phyloP scores from a whole-genome alignment of 1,140 invertebrate species.

The Drosophila sproati region DNA sequence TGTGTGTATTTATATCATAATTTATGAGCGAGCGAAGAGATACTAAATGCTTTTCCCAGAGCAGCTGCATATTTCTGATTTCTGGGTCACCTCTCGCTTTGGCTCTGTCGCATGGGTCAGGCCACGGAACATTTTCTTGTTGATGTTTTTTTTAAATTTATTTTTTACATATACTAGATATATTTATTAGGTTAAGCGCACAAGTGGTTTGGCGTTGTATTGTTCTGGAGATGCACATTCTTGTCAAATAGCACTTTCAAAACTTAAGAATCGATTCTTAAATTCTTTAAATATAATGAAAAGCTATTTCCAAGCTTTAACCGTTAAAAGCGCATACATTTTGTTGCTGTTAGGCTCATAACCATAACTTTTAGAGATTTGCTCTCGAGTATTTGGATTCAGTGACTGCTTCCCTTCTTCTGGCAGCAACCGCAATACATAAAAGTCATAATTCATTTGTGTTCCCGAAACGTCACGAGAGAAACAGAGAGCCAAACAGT shows the following conservation, averaged over 20 bases:
- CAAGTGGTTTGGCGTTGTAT: constrained; percentile 1
- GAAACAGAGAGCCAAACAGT: not conserved
- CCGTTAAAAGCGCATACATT: not conserved
- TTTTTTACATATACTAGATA: not conserved
- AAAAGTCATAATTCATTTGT: constrained; percentile 34
- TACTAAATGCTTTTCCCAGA: constrained; percentile 17
- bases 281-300: too few species aligned
- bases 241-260: too few species aligned
- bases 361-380: constrained; percentile 7
- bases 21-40: not conserved
- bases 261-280: too few species aligned
- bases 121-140: not conserved
- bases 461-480: constrained; percentile 2
- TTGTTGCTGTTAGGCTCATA: not conserved
- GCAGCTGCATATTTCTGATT: constrained; percentile 39
- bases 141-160: constrained; percentile 14
- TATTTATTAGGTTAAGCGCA: constrained; percentile 8
- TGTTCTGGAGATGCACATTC: not conserved
- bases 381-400: not conserved
- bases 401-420: not conserved
- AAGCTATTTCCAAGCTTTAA: too few species aligned
- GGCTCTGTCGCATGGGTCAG: constrained; percentile 13
- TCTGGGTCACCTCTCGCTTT: constrained; percentile 38
- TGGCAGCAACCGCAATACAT: not conserved
- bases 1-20: constrained; percentile 30